A percentile compares a stretch with the other conserved stretches of the same genome.
phyloP scores from a whole-genome alignment of 2,888 invertebrate species.

The Melanostoma scalare region DNA sequence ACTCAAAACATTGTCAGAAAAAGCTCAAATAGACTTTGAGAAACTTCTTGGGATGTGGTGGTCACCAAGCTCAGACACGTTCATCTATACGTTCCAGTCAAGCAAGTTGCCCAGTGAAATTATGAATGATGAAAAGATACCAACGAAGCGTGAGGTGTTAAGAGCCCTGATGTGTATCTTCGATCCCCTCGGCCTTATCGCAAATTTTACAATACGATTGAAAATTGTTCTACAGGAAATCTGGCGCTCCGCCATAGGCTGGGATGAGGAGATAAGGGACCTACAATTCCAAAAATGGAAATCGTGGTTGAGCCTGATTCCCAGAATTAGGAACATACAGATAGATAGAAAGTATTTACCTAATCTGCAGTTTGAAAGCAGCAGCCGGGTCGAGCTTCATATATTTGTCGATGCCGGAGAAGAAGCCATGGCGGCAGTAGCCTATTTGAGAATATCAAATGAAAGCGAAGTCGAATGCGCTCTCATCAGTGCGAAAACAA shows the following conservation, averaged over 20 bases:
- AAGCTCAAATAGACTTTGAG: slow-evolving; percentile 5
- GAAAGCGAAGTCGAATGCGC: no score
- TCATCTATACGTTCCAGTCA: slow-evolving; percentile 51
- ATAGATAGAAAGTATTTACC: slow-evolving; percentile 4
- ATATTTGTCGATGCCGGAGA: no score
- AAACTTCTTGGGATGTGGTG: slow-evolving; percentile 67
- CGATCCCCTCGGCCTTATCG: slow-evolving; percentile 75
- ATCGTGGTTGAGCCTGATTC: slow-evolving; percentile 13
- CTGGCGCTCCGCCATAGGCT: background rate
- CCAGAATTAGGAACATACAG: background rate
- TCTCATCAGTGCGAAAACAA: no score
- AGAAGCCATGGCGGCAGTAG: no score
- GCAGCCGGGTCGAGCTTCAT: background rate
- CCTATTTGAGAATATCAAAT: no score
- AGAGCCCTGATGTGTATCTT: slow-evolving; percentile 75
- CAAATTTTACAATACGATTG: slow-evolving; percentile 71
- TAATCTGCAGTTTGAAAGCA: background rate
- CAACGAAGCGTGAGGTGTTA: slow-evolving; percentile 56
- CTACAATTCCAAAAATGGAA: slow-evolving; percentile 9
- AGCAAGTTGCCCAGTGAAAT: slow-evolving; percentile 1
- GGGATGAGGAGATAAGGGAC: background rate
- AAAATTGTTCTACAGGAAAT: background rate
- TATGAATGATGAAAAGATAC: no score
- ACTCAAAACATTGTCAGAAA: background rate
- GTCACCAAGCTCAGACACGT: slow-evolving; percentile 59